These are phyloP conservation scores for Somateria mollissima DNA, from an alignment of 2,797 vertebrate species.

Conservation along the genomic window DNA sequence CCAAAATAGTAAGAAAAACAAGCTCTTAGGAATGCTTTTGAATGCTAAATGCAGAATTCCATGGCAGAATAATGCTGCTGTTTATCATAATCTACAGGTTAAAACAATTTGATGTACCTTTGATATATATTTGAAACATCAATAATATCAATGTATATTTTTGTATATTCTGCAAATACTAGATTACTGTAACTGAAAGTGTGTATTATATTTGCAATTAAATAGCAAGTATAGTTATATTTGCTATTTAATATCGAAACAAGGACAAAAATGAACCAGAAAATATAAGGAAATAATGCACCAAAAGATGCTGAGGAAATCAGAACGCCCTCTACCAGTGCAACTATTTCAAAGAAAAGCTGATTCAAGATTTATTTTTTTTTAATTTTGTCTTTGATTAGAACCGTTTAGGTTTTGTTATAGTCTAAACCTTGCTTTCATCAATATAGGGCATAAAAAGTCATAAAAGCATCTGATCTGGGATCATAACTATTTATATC, in stretches of 20 bases:
- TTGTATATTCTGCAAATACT: too few relatives aligned
- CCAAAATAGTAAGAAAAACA: background rate
- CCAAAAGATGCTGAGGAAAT: background rate
- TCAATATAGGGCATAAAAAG: background rate
- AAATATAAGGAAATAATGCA: background rate
- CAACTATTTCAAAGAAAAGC: background rate
- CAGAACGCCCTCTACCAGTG: background rate
- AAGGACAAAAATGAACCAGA: background rate
- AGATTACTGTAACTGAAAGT: too few relatives aligned
- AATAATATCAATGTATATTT: too few relatives aligned
- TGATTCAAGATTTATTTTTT: background rate
- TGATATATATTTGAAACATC: too few relatives aligned
- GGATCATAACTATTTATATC: background rate
- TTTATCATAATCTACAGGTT: background rate
- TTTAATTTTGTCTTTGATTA: background rate
- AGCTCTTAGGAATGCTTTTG: background rate
- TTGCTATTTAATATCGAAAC: background rate
- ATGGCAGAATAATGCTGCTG: background rate
- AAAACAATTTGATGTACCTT: too few relatives aligned
- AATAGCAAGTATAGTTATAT: background rate
- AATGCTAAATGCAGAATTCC: background rate
- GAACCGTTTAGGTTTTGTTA: background rate
- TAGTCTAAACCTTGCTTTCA: background rate
- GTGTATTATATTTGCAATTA: background rate
- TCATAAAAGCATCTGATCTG: background rate